These are phyloP conservation scores for Ectemnius cavifrons DNA, from an alignment of 2,888 invertebrate species.

Conservation along the genomic window DNA sequence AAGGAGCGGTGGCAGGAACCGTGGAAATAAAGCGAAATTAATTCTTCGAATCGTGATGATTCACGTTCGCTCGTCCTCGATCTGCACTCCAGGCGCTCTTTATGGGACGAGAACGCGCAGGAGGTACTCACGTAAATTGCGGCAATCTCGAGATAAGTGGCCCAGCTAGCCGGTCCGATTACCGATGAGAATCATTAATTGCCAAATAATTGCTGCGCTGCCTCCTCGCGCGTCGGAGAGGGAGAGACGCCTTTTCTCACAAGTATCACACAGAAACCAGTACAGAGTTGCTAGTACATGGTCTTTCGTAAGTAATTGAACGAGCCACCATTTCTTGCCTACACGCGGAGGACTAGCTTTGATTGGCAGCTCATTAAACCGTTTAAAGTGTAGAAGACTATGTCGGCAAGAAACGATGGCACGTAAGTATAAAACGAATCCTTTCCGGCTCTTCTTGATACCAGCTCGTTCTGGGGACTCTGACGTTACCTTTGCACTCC, in stretches of 20 bases:
- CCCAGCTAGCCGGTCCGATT: constrained; percentile 15
- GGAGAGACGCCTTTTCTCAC: background rate
- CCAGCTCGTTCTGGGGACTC: constrained; percentile 4
- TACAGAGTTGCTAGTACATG: no score
- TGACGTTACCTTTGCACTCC: background rate
- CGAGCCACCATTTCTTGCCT: background rate
- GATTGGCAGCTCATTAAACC: constrained; percentile 45
- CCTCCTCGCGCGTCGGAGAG: no score
- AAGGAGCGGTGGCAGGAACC: background rate
- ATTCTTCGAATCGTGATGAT: constrained; percentile 21
- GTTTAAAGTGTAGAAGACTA: constrained; percentile 30
- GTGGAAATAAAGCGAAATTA: constrained; percentile 17
- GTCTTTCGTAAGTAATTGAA: background rate
- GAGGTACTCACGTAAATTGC: constrained; percentile 25
- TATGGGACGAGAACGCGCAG: constrained; percentile 3
- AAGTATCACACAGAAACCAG: background rate
- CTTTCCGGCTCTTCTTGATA: constrained; percentile 7
- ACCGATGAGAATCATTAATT: constrained; percentile 42
- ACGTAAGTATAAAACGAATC: background rate
- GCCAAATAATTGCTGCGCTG: constrained; percentile 35
- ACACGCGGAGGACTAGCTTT: constrained; percentile 38
- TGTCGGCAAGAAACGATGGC: constrained; percentile 18
- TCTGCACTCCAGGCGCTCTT: background rate
- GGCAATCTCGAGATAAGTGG: constrained; percentile 21
- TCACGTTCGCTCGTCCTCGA: constrained; percentile 8